phyloP scores from a whole-genome alignment of 2,113 vertebrate genomes.

The Eolophus roseicapilla region DNA sequence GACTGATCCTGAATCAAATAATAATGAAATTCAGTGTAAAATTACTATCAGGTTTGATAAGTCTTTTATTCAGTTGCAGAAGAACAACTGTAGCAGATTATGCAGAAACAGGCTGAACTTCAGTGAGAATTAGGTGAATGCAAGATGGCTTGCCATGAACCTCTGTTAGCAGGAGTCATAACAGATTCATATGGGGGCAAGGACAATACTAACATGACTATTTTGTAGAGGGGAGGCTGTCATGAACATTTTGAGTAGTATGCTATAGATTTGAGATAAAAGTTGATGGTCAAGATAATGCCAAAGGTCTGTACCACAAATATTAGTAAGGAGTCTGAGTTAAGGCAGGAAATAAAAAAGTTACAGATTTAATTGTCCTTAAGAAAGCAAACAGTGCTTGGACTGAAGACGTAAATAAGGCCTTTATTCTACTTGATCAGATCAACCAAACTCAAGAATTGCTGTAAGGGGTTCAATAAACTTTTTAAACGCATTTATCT shows the following conservation, averaged over 20 bases:
- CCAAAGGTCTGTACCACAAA: background rate
- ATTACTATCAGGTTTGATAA: background rate
- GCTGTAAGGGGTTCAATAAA: background rate
- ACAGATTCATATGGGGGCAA: background rate
- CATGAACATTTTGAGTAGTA: background rate
- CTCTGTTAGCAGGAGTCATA: background rate
- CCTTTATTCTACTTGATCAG: background rate
- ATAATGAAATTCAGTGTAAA: background rate
- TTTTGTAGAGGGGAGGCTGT: background rate
- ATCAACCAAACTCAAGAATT: accelerated
- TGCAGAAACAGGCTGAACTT: background rate
- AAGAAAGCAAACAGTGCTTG: background rate
- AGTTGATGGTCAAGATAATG: background rate
- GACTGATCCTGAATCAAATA: background rate
- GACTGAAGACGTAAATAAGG: background rate
- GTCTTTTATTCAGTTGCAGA: background rate
- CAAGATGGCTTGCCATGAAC: background rate
- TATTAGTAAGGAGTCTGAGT: background rate
- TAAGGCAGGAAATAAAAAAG: background rate
- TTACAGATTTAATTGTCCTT: background rate
- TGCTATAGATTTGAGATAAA: background rate
- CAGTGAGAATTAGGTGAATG: background rate
- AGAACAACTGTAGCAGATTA: background rate
- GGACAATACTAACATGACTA: background rate
- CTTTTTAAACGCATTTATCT: background rate